Conservation (phyloP, 1,140 invertebrate genomes). For the Octopus sinensis region DNA sequence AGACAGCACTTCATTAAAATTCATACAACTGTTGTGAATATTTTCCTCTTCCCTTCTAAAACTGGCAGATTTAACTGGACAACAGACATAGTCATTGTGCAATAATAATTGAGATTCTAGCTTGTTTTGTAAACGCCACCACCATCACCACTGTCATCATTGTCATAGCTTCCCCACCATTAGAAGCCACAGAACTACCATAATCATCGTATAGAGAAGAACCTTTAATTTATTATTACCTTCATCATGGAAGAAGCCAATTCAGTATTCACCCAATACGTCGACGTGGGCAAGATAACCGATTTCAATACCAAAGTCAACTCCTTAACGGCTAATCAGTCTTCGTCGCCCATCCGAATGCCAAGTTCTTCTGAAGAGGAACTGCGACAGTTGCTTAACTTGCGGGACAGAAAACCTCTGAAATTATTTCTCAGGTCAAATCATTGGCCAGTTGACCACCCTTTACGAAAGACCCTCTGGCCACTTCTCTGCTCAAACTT, state of each 20-base stretch:
- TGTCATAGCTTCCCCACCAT: too few species aligned
- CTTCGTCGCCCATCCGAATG: slow-evolving; percentile 4
- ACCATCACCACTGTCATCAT: too few species aligned
- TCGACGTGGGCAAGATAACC: not conserved
- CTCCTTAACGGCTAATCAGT: not conserved
- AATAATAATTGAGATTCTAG: too few species aligned
- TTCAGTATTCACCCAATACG: slow-evolving; percentile 14
- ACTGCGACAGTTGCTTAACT: slow-evolving; percentile 26
- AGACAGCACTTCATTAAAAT: too few species aligned
- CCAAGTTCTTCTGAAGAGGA: slow-evolving; percentile 28
- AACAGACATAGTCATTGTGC: too few species aligned
- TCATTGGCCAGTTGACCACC: slow-evolving; percentile 26
- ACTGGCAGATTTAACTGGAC: too few species aligned
- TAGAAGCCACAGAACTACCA: too few species aligned
- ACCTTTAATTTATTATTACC: too few species aligned
- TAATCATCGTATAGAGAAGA: too few species aligned
- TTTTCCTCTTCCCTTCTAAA: too few species aligned
- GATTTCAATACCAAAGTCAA: not conserved
- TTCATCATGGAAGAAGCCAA: slow-evolving; percentile 4
- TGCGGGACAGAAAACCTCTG: slow-evolving; percentile 27
- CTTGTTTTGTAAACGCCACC: too few species aligned
- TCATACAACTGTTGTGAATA: too few species aligned
- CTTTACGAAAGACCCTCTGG: slow-evolving; percentile 35
- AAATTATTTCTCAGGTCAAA: slow-evolving; percentile 32
- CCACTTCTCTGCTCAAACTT: slow-evolving; percentile 29